Evolutionary conservation across 37 sponge, comb jelly and placozoan genomes (phyloP).

Genomic region (Ianthella basta): DNA sequence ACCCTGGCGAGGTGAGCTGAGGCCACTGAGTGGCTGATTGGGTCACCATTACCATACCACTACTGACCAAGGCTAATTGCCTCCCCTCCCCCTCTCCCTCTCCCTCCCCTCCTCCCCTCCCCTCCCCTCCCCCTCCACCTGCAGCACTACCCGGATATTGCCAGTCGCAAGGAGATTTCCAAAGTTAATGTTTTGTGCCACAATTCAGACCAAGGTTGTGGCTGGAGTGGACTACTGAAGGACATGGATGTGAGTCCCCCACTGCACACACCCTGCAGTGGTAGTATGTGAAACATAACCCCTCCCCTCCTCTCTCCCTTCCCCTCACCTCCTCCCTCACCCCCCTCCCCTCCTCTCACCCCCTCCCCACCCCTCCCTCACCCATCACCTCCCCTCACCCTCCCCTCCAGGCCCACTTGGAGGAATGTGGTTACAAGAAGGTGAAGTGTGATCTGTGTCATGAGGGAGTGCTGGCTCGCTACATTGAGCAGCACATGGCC

Average conservation of each 20-base stretch:
- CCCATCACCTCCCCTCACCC: too few relatives aligned
- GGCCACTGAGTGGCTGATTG: too few relatives aligned
- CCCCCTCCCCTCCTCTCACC: too few relatives aligned
- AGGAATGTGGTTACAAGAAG: constrained; percentile 49
- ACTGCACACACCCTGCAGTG: too few relatives aligned
- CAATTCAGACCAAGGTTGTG: constrained; percentile 52
- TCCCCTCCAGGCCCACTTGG: constrained; percentile 31
- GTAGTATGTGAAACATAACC: too few relatives aligned
- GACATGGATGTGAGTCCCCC: constrained; percentile 36
- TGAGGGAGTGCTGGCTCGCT: neutral
- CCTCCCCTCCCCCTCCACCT: neutral
- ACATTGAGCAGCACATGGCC: constrained; percentile 36
- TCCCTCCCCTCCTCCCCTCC: too few relatives aligned
- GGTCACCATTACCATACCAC: too few relatives aligned
- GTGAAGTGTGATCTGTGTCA: constrained; percentile 51
- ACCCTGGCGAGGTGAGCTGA: neutral
- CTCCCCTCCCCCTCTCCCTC: too few relatives aligned
- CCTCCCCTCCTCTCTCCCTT: too few relatives aligned
- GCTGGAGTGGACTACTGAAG: constrained; percentile 58
- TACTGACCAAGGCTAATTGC: too few relatives aligned
- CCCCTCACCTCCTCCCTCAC: too few relatives aligned
- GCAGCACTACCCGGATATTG: constrained; percentile 72
- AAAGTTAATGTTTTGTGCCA: constrained; percentile 49
- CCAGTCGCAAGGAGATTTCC: constrained; percentile 62
- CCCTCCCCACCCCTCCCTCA: too few relatives aligned